A percentile compares a stretch with the other conserved stretches of the same genome.
These are phyloP conservation scores for Ptychadena robeensis DNA, from an alignment of 2,797 vertebrate genomes.

Conservation along the genomic window DNA sequence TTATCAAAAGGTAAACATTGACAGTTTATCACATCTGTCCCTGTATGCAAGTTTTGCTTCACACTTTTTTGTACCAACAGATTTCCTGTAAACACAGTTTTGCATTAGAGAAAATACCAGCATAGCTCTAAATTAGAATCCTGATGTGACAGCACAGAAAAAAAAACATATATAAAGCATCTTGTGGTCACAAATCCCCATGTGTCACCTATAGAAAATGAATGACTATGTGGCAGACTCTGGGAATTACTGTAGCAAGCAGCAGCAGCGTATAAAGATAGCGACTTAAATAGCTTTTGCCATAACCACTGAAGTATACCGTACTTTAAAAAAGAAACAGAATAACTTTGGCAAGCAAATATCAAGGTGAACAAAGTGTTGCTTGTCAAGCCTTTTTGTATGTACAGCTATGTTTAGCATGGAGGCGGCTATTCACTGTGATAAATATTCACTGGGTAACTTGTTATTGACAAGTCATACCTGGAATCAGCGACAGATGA, in stretches of 20 bases:
- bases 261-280: conserved; percentile 4
- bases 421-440: not conserved
- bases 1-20: no score
- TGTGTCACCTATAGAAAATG: no score
- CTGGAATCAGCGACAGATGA: conserved; percentile 16
- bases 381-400: conserved; percentile 22
- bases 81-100: no score
- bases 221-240: not conserved
- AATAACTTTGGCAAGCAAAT: conserved; percentile 39
- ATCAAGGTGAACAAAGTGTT: conserved; percentile 34
- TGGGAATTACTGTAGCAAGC: conserved; percentile 13
- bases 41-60: no score
- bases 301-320: conserved; percentile 32
- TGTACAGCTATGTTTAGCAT: conserved; percentile 46
- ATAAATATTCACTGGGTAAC: conserved; percentile 44
- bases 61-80: no score
- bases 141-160: no score
- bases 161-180: no score
- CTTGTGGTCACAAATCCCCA: no score
- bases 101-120: no score
- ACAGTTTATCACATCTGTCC: no score
- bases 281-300: conserved; percentile 25
- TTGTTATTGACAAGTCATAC: conserved; percentile 37
- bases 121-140: no score
- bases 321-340: conserved; percentile 23